Base-by-base conservation (phyloP, 53 echinoderm and acorn worm genomes). In the Stichopus horrens region DNA sequence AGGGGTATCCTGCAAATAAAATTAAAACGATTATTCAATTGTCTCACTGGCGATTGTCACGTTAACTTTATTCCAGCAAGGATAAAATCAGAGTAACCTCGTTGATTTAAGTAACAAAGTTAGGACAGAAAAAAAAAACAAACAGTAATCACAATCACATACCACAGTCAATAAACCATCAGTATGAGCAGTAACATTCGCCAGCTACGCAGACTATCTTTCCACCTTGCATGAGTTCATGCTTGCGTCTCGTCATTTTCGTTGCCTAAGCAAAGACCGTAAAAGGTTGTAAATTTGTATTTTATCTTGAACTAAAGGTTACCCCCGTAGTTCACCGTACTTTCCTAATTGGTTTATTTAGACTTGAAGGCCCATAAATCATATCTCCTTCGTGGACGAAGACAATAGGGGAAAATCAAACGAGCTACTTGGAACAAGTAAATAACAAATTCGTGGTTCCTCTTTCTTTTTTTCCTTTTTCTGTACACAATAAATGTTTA, bases 321-420 rank as follows among this genome's bases (percentile, higher is more conserved):
- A 16, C 58, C 57, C 53, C 54, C n/a, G 55, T 18, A 22, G 81
- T 81, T 81, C 81, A 81, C 20, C 57, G 81, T 81, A 81, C 81
- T 81, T 81, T 81, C 19, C 81, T 81, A 81, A 81, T 81, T 81
- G 81, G 81, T 81, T 81, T 81, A 81, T 56, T 81, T 81, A 81
- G 81, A 81, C n/a, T 20, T 58, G 58, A 58, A 81, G 81, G 57
- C 58, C 58, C 56, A 81, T 81, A 81, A 81, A 81, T 81, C 81
- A 21, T 81, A 81, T 81, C 81, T 81, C 21, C 37, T 81, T 18
- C 57, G 57, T 81, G 57, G 57, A 19, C 57, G 58, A 81, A 81
- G 57, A 81, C 81, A 81, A 81, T 81, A 21, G n/a, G 57, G 57
- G 52, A 71, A 71, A 81, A 81, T 81, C 81, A 81, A 81, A 81